A percentile compares a stretch with the other conserved stretches of the same genome.
phyloP scores from a whole-genome alignment of 2,797 vertebrate species.

The Eurystomus glaucurus region DNA sequence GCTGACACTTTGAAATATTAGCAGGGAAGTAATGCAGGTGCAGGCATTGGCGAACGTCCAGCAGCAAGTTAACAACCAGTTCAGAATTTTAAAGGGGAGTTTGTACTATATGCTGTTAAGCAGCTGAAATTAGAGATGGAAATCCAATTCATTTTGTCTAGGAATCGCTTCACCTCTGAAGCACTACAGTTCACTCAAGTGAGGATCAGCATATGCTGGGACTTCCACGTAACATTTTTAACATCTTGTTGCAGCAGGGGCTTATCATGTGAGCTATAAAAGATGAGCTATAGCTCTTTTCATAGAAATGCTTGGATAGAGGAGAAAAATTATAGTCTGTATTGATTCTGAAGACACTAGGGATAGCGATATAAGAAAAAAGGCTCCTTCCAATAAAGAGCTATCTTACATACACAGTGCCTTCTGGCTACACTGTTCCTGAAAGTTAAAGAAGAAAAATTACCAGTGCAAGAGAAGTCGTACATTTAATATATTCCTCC shows the following conservation, averaged over 20 bases:
- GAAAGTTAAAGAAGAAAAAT: slow-evolving; percentile 24
- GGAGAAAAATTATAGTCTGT: not conserved
- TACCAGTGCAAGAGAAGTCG: not conserved
- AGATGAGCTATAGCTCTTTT: not conserved
- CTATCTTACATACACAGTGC: not conserved
- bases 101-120: slow-evolving; percentile 24
- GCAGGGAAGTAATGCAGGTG: slow-evolving; percentile 70
- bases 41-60: slow-evolving; percentile 63
- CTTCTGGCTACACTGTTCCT: slow-evolving; percentile 3
- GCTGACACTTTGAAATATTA: slow-evolving; percentile 80
- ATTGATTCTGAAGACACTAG: slow-evolving; percentile 1
- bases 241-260: slow-evolving; percentile 1
- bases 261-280: not conserved
- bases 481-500: not conserved
- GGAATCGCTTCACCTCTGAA: not conserved
- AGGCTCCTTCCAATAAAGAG: not conserved
- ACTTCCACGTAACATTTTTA: not conserved
- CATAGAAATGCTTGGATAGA: not conserved
- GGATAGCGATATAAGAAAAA: not conserved
- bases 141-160: slow-evolving; percentile 48
- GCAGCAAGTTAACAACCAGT: slow-evolving; percentile 43
- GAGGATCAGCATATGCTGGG: not conserved
- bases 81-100: slow-evolving; percentile 63
- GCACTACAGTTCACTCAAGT: not conserved
- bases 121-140: slow-evolving; percentile 48